Evolutionary conservation across 2,113 vertebrate genomes (phyloP).

Genomic region (Onychorhynchus coronatus): DNA sequence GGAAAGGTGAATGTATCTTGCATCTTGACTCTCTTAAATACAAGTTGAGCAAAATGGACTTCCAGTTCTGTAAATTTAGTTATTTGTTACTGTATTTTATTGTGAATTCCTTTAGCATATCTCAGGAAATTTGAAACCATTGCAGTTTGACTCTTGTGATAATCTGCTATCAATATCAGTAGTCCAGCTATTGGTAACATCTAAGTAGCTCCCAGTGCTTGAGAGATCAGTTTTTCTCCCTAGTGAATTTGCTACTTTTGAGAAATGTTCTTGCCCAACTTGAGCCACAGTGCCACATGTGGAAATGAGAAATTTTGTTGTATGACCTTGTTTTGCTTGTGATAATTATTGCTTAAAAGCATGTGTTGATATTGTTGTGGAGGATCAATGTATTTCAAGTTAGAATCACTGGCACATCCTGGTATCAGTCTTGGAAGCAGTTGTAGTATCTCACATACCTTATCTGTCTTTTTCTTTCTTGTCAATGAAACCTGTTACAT

Average conservation of each 20-base stretch:
- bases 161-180: background rate
- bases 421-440: background rate
- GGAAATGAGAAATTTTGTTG: background rate
- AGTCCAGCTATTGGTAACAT: background rate
- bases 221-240: background rate
- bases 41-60: background rate
- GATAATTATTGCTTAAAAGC: background rate
- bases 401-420: background rate
- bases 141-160: background rate
- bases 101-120: background rate
- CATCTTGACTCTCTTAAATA: background rate
- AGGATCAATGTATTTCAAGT: background rate
- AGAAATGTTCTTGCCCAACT: background rate
- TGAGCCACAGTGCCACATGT: background rate
- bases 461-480: background rate
- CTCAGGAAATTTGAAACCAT: background rate
- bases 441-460: background rate
- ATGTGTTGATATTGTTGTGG: background rate
- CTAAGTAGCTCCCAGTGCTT: background rate
- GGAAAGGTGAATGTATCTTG: background rate
- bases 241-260: background rate
- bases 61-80: background rate
- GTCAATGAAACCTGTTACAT: background rate
- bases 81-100: background rate
- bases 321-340: background rate